phyloP scores from a whole-genome alignment of 2,113 vertebrate genomes.

The Prunella fulvescens region DNA sequence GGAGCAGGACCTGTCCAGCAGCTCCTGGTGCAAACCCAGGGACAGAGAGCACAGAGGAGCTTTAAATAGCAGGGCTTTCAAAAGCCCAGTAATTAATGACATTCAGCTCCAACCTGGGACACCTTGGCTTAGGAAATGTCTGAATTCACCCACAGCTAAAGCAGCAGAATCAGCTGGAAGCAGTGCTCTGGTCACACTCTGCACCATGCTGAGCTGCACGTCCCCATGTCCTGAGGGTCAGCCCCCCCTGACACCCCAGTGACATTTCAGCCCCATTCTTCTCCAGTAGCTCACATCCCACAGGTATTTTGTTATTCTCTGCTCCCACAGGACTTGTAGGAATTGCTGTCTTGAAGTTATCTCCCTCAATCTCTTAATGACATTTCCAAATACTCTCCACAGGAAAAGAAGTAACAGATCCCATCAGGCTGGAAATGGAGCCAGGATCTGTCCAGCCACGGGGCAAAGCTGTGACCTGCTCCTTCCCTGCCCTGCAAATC shows the following conservation, averaged over 20 bases:
- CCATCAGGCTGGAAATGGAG: neutral
- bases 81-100: neutral
- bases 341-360: neutral
- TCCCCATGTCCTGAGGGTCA: neutral
- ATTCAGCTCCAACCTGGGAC: neutral
- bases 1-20: no score
- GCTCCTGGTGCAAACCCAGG: neutral
- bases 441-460: neutral
- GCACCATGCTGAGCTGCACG: neutral
- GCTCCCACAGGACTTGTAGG: neutral
- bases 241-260: neutral
- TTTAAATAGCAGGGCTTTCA: neutral
- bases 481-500: neutral
- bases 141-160: neutral
- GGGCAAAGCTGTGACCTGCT: neutral
- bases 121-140: neutral
- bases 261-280: neutral
- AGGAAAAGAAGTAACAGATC: neutral
- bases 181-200: neutral
- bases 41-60: neutral
- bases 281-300: neutral
- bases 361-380: neutral
- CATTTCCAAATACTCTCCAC: neutral
- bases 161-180: neutral
- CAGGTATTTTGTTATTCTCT: neutral